Evolutionary conservation across 2,113 vertebrate species (phyloP).

Genomic region (Etheostoma spectabile): DNA sequence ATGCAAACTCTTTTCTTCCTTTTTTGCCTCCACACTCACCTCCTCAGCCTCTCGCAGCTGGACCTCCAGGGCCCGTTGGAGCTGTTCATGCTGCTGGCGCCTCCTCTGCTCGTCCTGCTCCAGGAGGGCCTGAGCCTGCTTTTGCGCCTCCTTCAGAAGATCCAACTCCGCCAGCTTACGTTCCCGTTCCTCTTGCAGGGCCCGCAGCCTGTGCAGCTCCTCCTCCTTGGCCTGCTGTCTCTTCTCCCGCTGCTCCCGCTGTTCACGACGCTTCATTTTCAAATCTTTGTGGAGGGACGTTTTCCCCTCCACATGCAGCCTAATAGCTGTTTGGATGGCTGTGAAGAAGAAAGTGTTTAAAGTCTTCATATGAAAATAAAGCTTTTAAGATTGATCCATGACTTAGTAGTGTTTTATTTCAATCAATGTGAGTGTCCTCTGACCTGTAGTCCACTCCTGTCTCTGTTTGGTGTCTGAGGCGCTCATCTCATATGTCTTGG

Average conservation of each 20-base stretch:
- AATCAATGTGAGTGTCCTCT: conserved; percentile 16
- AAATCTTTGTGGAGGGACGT: conserved; percentile 94
- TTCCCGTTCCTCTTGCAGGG: conserved; percentile 94
- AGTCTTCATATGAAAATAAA: background rate
- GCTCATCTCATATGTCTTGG: conserved; percentile 96
- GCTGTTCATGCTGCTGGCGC: conserved; percentile 90
- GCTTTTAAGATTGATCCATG: background rate
- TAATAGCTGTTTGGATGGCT: conserved; percentile 94
- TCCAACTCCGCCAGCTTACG: conserved; percentile 92
- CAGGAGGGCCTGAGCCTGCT: conserved; percentile 89
- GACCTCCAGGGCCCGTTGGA: conserved; percentile 90
- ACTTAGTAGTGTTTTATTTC: background rate
- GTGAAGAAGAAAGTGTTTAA: conserved; percentile 31
- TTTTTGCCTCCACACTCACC: conserved; percentile 72
- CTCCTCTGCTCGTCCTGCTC: conserved; percentile 91
- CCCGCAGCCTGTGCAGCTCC: conserved; percentile 89
- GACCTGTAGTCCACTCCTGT: conserved; percentile 95
- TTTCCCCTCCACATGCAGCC: conserved; percentile 91
- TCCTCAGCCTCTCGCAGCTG: conserved; percentile 92
- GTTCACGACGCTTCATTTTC: conserved; percentile 91
- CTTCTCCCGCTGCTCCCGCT: conserved; percentile 90
- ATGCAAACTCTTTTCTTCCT: background rate
- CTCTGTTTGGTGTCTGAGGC: conserved; percentile 95
- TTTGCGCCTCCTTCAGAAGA: conserved; percentile 93
- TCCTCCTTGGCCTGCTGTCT: conserved; percentile 89